A percentile compares a stretch with the other conserved stretches of the same genome.
Evolutionary conservation across 1,140 invertebrate species (phyloP).

Genomic region (Neomicropteryx cornuta): DNA sequence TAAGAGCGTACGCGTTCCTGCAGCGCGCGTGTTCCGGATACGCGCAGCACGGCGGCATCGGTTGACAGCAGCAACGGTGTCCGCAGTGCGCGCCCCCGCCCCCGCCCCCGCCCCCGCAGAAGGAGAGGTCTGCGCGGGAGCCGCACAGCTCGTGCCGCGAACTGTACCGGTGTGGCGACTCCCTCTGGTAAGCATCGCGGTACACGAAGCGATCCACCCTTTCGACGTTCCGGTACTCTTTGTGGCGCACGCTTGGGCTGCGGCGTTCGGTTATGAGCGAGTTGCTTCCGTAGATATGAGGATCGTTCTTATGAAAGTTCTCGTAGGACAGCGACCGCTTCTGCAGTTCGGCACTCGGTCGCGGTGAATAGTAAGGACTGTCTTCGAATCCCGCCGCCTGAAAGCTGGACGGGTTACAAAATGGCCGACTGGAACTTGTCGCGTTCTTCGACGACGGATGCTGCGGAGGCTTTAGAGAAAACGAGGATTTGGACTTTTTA

Average conservation of each 20-base stretch:
- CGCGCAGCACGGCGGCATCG: conserved; percentile 25
- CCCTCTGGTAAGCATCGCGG: conserved; percentile 9
- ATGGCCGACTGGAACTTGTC: conserved; percentile 22
- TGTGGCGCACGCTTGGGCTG: too few species aligned
- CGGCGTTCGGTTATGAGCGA: conserved; percentile 23
- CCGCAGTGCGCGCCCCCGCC: conserved; percentile 9
- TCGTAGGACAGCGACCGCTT: conserved; percentile 38
- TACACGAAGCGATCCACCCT: conserved; percentile 15
- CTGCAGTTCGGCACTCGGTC: conserved; percentile 23
- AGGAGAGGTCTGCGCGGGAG: conserved; percentile 14
- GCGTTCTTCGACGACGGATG: conserved; percentile 32
- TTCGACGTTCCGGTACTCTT: conserved; percentile 16
- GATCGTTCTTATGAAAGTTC: conserved; percentile 33
- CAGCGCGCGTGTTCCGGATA: conserved; percentile 22
- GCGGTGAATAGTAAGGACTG: conserved; percentile 6
- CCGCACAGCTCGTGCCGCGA: conserved; percentile 14
- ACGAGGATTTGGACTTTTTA: conserved; percentile 42
- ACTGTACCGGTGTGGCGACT: conserved; percentile 10
- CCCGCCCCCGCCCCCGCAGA: conserved; percentile 20
- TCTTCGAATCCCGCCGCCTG: not conserved
- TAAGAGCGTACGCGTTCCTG: conserved; percentile 19
- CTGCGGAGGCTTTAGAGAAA: conserved; percentile 35
- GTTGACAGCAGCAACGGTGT: conserved; percentile 19
- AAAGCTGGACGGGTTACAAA: conserved; percentile 9
- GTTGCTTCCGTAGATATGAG: conserved; percentile 29